Percentiles rank a stretch among this genome's conserved stretches.
phyloP scores from a whole-genome alignment of 1,140 invertebrate genomes.

The Cyphomyrmex costatus region DNA sequence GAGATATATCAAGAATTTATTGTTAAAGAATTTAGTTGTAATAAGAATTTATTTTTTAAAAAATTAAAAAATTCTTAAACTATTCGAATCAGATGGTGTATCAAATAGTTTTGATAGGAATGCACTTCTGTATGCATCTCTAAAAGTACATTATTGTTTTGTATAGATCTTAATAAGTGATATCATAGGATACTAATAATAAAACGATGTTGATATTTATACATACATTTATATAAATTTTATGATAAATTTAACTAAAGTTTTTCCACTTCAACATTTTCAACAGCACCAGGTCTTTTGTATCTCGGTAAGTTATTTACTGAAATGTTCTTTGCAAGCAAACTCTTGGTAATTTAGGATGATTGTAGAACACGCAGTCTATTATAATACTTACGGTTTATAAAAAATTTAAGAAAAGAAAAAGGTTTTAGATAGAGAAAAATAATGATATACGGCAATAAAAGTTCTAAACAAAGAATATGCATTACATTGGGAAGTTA shows the following conservation, averaged over 20 bases:
- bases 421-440: neutral
- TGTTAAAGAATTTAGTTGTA: neutral
- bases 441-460: neutral
- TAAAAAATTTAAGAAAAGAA: constrained; percentile 25
- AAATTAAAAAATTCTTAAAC: neutral
- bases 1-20: too few species aligned
- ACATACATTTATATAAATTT: neutral
- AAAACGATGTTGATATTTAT: neutral
- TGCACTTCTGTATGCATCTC: neutral
- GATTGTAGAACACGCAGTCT: neutral
- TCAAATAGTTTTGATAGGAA: neutral
- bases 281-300: neutral
- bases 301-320: constrained; percentile 31
- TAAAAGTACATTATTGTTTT: too few species aligned
- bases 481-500: constrained; percentile 17
- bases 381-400: constrained; percentile 34
- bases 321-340: neutral
- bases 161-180: neutral
- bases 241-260: neutral
- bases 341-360: constrained; percentile 1
- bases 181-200: too few species aligned
- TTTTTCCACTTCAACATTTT: neutral
- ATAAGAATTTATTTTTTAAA: neutral
- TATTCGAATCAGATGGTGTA: neutral
- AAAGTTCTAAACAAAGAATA: constrained; percentile 31